Evolutionary conservation across 1,140 invertebrate species (phyloP).

Genomic region (Caenorhabditis elegans): WBcel235 BX284606.5:17214501-17215000

Average conservation of each 20-base stretch:
- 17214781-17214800: neutral
- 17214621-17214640: constrained; percentile 88
- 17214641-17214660: constrained; percentile 84
- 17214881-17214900: constrained; percentile 3
- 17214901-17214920: neutral
- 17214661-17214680: constrained; percentile 76
- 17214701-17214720: too few species aligned
- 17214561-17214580: constrained; percentile 88
- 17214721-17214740: too few species aligned
- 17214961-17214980: too few species aligned
- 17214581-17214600: constrained; percentile 89
- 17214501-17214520: constrained; percentile 72
- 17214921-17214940: neutral
- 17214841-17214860: neutral
- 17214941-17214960: neutral
- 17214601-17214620: constrained; percentile 83
- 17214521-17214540: constrained; percentile 74
- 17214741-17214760: too few species aligned
- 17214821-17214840: neutral
- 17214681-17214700: constrained; percentile 62
- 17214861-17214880: neutral
- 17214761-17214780: too few species aligned
- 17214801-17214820: constrained; percentile 20
- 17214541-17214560: constrained; percentile 83
- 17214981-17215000: neutral